Conservation (phyloP, 2,888 invertebrate species). For the Amaurobius ferox region DNA sequence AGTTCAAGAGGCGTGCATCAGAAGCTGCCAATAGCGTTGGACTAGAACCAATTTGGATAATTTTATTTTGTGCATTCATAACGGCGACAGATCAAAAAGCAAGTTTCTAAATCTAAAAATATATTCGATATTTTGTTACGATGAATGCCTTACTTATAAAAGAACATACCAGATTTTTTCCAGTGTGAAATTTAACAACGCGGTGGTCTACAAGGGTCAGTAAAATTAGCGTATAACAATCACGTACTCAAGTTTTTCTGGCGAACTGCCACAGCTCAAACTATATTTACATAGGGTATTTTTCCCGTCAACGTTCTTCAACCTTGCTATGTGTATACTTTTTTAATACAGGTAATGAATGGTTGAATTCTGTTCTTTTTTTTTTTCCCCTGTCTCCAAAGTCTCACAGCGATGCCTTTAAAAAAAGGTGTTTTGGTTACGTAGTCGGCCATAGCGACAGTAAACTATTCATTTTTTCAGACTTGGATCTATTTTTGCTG, state of each 20-base stretch:
- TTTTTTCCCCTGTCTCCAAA: background rate
- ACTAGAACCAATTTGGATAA: background rate
- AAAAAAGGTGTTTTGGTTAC: too few relatives aligned
- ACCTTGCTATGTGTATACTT: background rate
- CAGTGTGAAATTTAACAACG: background rate
- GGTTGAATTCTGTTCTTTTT: background rate
- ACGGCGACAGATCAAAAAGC: too few relatives aligned
- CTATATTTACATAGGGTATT: background rate
- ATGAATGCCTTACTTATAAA: background rate
- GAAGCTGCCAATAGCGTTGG: conserved; percentile 1
- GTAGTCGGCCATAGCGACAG: too few relatives aligned
- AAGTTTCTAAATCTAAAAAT: too few relatives aligned
- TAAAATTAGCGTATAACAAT: conserved; percentile 4
- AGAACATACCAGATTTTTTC: background rate
- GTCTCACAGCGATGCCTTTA: too few relatives aligned
- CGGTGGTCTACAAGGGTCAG: background rate
- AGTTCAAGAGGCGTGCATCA: background rate
- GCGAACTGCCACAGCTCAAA: background rate
- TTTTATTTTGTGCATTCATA: too few relatives aligned
- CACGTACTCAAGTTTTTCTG: conserved; percentile 4
- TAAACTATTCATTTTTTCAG: too few relatives aligned
- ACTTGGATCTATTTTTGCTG: too few relatives aligned
- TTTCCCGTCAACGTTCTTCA: background rate
- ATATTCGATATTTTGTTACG: too few relatives aligned
- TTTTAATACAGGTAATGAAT: background rate